Evolutionary conservation across 2,888 invertebrate genomes (phyloP).

Genomic region (Lobophora halterata): DNA sequence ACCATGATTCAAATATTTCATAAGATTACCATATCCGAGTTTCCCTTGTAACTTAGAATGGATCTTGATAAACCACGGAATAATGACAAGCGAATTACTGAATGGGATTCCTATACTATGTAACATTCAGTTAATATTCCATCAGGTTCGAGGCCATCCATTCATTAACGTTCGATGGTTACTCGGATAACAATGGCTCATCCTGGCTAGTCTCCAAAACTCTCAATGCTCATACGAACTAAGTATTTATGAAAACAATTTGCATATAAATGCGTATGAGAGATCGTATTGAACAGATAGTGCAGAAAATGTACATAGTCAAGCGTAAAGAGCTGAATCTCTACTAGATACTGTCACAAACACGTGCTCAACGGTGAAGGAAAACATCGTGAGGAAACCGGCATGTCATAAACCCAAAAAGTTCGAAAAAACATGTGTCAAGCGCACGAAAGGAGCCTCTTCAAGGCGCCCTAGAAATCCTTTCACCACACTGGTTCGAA

Average conservation of each 20-base stretch:
- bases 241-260: slow-evolving; percentile 61
- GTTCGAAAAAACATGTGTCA: no score
- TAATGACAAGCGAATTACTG: neutral
- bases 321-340: slow-evolving; percentile 1
- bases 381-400: no score
- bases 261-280: slow-evolving; percentile 55
- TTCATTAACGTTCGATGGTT: slow-evolving; percentile 44
- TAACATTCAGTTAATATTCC: slow-evolving; percentile 9
- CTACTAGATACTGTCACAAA: no score
- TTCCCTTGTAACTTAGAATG: no score
- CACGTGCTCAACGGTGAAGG: slow-evolving; percentile 8
- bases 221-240: slow-evolving; percentile 56
- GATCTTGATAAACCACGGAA: neutral
- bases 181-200: slow-evolving; percentile 40
- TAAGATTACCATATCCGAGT: no score
- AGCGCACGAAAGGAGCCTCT: no score
- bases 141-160: slow-evolving; percentile 22
- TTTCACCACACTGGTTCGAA: no score
- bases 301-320: slow-evolving; percentile 12
- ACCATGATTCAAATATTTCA: no score
- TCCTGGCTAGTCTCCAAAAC: slow-evolving; percentile 62
- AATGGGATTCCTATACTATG: slow-evolving; percentile 6
- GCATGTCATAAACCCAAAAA: no score
- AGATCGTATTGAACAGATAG: slow-evolving; percentile 45
- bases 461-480: no score